Percentiles rank a stretch among this genome's conserved stretches.
Evolutionary conservation across 2,113 vertebrate species (phyloP).

Genomic region (Limanda limanda): DNA sequence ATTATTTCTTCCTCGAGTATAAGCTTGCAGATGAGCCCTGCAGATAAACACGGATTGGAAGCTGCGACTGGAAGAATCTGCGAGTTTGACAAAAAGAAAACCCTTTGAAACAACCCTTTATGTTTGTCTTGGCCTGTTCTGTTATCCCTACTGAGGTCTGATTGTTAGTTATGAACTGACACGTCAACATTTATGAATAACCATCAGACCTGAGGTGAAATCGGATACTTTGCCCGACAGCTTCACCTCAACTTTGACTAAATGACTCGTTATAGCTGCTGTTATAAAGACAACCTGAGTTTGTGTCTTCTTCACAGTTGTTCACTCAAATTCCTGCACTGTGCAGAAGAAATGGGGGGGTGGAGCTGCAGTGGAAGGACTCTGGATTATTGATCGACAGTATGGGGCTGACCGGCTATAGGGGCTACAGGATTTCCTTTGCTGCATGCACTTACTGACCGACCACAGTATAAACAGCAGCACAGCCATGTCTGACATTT

Average conservation of each 20-base stretch:
- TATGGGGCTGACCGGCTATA: conserved; percentile 42
- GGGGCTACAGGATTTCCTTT: conserved; percentile 27
- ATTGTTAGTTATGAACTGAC: not conserved
- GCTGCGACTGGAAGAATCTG: conserved; percentile 1
- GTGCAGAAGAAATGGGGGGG: conserved; percentile 25
- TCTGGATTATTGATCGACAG: conserved; percentile 70
- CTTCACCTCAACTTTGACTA: not conserved
- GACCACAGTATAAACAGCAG: conserved; percentile 4
- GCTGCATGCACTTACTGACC: conserved; percentile 32
- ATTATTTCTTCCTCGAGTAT: conserved; percentile 2
- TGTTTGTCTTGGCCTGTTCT: not conserved
- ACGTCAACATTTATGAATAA: not conserved
- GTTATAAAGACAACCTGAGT: not conserved
- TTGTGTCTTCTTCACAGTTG: conserved; percentile 15
- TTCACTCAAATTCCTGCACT: conserved; percentile 45
- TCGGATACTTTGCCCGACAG: not conserved
- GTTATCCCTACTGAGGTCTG: not conserved
- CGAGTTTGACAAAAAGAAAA: not conserved
- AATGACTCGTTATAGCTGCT: conserved; percentile 3
- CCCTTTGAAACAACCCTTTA: not conserved
- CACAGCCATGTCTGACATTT: not conserved
- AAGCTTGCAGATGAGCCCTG: conserved; percentile 4
- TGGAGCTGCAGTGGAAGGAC: conserved; percentile 57
- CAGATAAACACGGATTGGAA: not conserved
- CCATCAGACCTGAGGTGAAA: not conserved